Evolutionary conservation across 2,113 vertebrate species (phyloP).

Genomic region (Sigmodon hispidus): DNA sequence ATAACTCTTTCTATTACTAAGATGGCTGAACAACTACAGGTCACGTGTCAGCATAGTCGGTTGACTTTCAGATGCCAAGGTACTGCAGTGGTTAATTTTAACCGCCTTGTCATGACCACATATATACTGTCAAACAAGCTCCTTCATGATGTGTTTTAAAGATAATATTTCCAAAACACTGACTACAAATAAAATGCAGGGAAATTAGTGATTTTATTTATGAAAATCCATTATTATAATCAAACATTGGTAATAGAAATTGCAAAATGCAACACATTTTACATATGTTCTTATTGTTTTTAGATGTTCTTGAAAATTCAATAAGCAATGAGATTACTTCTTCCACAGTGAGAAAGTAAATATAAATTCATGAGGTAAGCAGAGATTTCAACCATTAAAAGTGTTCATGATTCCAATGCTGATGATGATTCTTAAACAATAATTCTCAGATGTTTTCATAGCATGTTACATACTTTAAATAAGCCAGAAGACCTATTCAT

Average conservation of each 20-base stretch:
- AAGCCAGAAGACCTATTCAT: not conserved
- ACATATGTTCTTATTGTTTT: conserved; percentile 1
- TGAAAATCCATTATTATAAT: not conserved
- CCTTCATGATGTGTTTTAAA: conserved; percentile 44
- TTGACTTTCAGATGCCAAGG: not conserved
- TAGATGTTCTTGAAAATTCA: not conserved
- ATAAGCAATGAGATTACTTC: not conserved
- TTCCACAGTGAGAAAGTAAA: conserved; percentile 34
- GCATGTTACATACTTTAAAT: not conserved
- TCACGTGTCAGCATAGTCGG: not conserved
- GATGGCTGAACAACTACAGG: not conserved
- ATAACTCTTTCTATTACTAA: conserved; percentile 1
- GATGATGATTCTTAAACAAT: not conserved
- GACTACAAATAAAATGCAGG: not conserved
- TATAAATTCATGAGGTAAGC: conserved; percentile 29
- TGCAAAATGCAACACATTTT: conserved; percentile 6
- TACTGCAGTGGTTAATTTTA: not conserved
- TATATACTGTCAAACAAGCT: not conserved
- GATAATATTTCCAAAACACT: not conserved
- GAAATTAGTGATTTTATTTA: not conserved
- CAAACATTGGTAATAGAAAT: not conserved
- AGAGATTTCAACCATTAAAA: not conserved
- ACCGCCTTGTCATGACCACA: not conserved
- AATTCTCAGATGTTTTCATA: conserved; percentile 18
- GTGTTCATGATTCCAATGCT: conserved; percentile 28